Conservation (phyloP, 2,797 vertebrate genomes). For the Morus bassanus region DNA sequence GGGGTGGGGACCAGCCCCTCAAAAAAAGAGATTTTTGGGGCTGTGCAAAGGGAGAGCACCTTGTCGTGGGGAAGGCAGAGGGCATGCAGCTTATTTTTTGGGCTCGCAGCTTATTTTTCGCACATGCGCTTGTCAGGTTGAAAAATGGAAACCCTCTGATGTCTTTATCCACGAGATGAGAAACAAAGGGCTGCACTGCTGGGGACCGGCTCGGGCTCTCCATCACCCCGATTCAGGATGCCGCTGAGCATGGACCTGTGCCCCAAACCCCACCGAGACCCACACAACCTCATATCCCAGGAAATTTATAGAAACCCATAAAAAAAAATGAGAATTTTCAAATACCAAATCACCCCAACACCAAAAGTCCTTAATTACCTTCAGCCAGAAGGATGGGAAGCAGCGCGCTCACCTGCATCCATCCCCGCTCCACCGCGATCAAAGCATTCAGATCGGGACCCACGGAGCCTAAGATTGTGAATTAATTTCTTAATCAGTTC, state of each 20-base stretch:
- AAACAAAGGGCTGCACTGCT: fast-evolving
- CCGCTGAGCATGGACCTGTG: fast-evolving
- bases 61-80: background rate
- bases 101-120: background rate
- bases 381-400: background rate
- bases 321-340: background rate
- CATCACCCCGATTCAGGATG: background rate
- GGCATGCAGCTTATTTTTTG: background rate
- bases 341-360: background rate
- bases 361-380: background rate
- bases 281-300: fast-evolving
- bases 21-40: background rate
- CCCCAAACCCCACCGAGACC: background rate
- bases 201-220: background rate
- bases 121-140: fast-evolving
- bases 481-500: conserved; percentile 20
- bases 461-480: background rate
- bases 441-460: background rate
- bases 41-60: background rate
- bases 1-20: background rate
- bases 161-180: background rate
- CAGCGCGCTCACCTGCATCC: background rate
- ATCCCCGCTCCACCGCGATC: background rate
- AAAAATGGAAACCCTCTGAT: background rate
- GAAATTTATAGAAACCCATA: fast-evolving